Conservation (phyloP, 2,797 vertebrate genomes). For the Lutjanus argentimaculatus region DNA sequence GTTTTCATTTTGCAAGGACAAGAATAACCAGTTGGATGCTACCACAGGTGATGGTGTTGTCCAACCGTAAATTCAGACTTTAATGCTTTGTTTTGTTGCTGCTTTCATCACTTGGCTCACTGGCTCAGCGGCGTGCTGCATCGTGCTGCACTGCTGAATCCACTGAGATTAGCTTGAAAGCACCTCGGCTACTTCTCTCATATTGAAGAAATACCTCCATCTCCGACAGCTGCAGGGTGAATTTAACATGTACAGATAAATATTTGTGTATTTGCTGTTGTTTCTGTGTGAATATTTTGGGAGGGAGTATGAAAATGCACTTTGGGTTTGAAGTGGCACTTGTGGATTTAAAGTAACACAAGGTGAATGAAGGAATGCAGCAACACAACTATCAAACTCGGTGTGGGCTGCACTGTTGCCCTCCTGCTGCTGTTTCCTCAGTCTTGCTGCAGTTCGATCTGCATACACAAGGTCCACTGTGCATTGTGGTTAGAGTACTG, state of each 20-base stretch:
- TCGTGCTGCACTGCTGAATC: slow-evolving; percentile 54
- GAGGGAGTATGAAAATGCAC: slow-evolving; percentile 9
- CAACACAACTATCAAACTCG: slow-evolving; percentile 21
- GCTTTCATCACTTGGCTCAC: slow-evolving; percentile 56
- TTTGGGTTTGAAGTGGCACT: not conserved
- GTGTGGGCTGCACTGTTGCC: slow-evolving; percentile 7
- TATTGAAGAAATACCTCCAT: slow-evolving; percentile 12
- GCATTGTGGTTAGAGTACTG: not conserved
- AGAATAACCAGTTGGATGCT: slow-evolving; percentile 19
- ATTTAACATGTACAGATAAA: slow-evolving; percentile 13
- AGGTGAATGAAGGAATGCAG: slow-evolving; percentile 17
- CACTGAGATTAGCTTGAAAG: slow-evolving; percentile 61
- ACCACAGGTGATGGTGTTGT: slow-evolving; percentile 39
- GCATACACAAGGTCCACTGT: slow-evolving; percentile 9
- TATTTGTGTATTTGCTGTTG: slow-evolving; percentile 6
- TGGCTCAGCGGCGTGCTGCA: slow-evolving; percentile 45
- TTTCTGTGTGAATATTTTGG: slow-evolving; percentile 3
- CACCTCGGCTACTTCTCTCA: slow-evolving; percentile 20
- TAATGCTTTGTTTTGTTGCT: slow-evolving; percentile 59
- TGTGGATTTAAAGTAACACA: slow-evolving; percentile 7
- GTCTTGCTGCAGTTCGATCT: slow-evolving; percentile 28
- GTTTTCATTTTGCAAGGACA: slow-evolving; percentile 16
- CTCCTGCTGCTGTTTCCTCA: slow-evolving; percentile 11
- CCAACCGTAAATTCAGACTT: slow-evolving; percentile 46
- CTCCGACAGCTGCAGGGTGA: slow-evolving; percentile 25